Evolutionary conservation across 2,888 invertebrate species (phyloP).

Genomic region (Dicyrtomina minuta): DNA sequence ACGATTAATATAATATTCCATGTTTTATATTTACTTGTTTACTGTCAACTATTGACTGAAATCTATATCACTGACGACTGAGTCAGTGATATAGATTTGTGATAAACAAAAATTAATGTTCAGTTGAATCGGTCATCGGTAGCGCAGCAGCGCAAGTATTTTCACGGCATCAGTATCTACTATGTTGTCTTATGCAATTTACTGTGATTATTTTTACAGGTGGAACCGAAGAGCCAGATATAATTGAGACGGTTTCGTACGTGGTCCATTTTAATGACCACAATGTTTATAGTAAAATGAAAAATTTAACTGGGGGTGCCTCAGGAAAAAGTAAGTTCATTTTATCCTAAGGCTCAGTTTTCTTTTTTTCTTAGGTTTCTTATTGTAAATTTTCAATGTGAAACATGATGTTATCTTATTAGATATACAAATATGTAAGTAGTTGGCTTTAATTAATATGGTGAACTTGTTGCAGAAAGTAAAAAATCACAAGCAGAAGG

Average conservation of each 20-base stretch:
- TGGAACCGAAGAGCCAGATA: not conserved
- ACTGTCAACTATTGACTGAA: slow-evolving; percentile 15
- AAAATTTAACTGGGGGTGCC: no score
- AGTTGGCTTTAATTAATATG: no score
- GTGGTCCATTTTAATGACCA: slow-evolving; percentile 71
- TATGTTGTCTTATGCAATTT: no score
- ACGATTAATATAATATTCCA: not conserved
- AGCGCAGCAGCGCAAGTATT: no score
- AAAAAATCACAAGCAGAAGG: slow-evolving; percentile 75
- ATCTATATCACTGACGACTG: slow-evolving; percentile 26
- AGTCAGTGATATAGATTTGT: not conserved
- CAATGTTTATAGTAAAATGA: slow-evolving; percentile 57
- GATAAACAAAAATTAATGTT: no score
- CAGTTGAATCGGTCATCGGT: no score
- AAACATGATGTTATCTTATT: no score
- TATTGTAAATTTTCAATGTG: not conserved
- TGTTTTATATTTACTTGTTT: not conserved
- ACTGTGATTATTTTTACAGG: no score
- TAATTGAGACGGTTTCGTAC: slow-evolving; percentile 65
- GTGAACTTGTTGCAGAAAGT: not conserved
- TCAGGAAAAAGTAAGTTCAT: slow-evolving; percentile 50
- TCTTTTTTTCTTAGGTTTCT: not conserved
- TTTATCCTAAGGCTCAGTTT: not conserved
- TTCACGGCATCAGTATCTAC: no score
- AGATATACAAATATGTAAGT: no score